A percentile compares a stretch with the other conserved stretches of the same genome.
These are phyloP conservation scores for Himalopsyche japonica DNA, from an alignment of 2,888 invertebrate species.

Conservation along the genomic window DNA sequence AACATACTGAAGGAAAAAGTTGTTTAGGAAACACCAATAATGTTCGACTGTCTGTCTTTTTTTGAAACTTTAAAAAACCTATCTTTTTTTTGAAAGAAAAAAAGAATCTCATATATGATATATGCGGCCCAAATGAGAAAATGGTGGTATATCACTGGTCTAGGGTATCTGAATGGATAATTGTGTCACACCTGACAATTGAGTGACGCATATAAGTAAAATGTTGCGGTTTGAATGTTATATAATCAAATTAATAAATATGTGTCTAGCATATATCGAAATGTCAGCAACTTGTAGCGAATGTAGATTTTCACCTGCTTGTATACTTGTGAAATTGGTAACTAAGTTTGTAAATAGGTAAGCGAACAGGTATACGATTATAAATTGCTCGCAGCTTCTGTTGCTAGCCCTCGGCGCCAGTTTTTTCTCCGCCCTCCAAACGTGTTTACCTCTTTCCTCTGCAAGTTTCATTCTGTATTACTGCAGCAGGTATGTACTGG, in stretches of 20 bases:
- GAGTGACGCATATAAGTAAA: not conserved
- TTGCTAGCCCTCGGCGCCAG: not conserved
- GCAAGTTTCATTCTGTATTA: not conserved
- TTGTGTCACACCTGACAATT: not conserved
- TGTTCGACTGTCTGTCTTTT: too few species aligned
- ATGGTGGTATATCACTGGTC: too few species aligned
- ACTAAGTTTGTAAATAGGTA: not conserved
- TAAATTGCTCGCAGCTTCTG: not conserved
- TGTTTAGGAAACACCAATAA: too few species aligned
- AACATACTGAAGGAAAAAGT: too few species aligned
- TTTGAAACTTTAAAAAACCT: too few species aligned
- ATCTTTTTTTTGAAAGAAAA: too few species aligned
- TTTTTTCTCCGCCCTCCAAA: not conserved
- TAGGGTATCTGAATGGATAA: not conserved
- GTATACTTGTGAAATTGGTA: not conserved
- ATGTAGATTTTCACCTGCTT: not conserved
- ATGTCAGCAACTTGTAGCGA: not conserved
- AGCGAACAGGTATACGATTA: not conserved
- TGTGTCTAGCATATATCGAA: not conserved
- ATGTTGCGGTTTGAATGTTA: not conserved
- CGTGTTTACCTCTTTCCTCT: not conserved
- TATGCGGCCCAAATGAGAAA: too few species aligned
- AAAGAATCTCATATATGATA: too few species aligned
- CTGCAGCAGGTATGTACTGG: too few species aligned
- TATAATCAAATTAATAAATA: not conserved